Conservation (phyloP, 2,888 invertebrate genomes). For the Troglohyphantes excavatus region DNA sequence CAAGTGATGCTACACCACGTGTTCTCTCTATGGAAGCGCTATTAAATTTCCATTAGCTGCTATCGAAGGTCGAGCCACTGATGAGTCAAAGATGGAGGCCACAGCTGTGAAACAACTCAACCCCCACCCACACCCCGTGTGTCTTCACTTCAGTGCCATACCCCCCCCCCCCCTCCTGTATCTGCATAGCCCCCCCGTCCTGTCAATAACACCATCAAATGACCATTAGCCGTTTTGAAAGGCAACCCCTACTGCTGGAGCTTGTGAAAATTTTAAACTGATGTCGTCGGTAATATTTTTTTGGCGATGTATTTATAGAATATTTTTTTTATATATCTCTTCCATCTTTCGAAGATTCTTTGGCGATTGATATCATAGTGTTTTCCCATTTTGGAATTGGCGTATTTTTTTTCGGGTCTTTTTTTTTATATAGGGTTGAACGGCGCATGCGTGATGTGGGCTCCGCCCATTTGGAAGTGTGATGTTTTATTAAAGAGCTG, state of each 20-base stretch:
- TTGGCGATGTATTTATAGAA: conserved; percentile 46
- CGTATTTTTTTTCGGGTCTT: conserved; percentile 8
- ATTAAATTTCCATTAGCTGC: conserved; percentile 79
- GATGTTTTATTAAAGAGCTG: conserved; percentile 76
- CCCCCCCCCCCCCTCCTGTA: conserved; percentile 25
- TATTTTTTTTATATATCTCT: neutral
- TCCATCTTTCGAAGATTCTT: neutral
- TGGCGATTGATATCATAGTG: conserved; percentile 55
- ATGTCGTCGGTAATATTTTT: conserved; percentile 43
- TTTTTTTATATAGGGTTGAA: conserved; percentile 1
- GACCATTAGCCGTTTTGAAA: conserved; percentile 77
- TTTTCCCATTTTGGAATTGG: conserved; percentile 51
- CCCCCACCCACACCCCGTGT: neutral
- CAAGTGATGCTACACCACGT: conserved; percentile 72
- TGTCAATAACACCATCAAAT: conserved; percentile 78
- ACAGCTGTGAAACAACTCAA: conserved; percentile 62
- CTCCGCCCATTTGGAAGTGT: conserved; percentile 43
- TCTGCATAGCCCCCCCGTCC: conserved; percentile 63
- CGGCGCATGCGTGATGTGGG: conserved; percentile 19
- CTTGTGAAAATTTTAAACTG: conserved; percentile 76
- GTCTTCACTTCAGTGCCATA: conserved; percentile 18
- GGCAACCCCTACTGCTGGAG: conserved; percentile 7
- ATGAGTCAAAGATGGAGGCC: conserved; percentile 76
- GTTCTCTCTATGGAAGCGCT: conserved; percentile 77
- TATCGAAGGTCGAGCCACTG: conserved; percentile 77